Base-by-base conservation (phyloP, 2,797 vertebrate genomes). In the Clarias platycephalus region DNA sequence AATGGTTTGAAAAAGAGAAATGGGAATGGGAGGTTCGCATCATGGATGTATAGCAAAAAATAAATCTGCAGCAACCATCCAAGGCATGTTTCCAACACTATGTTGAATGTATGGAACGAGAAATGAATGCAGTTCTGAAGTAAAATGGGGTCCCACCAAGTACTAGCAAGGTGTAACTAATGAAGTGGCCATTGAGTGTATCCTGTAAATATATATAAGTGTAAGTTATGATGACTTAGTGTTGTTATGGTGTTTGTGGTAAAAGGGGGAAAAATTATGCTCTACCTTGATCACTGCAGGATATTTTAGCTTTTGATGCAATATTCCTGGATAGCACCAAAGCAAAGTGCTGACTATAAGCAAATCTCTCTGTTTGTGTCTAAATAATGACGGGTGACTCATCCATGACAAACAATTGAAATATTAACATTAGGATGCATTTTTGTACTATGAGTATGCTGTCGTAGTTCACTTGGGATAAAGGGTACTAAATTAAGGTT, bases 381-480 rank as follows among this genome's bases (percentile, higher is more conserved):
- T 77, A 77, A 77, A 60, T 60, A 31, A 60, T 31, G 31, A 37
- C 7, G 31, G 22, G 74, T 58, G 31, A 77, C 20, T 57, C 4
- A 77, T 31, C 75, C 9, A 77, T 31, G 55, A 60, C 75, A 77
- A 60, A 77, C 57, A 71, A 68, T 78, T 64, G 58, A 84, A 78
- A 85, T 82, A 82, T 24, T 28, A 58, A 67, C 31, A 67, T 57
- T 75, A 77, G 44, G 60, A 71, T 87, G 80, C 49, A n/a, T 34
- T 71, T 49, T 28, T 31, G 31, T 31, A 31, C 31, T 31, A n/a
- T n/a, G 44, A 57, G 44, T 34, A 24, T 55, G 37, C 71, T 55
- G 26, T 74, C 37, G 55, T 57, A 77, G 55, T 77, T 60, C 31
- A n/a, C 57, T 60, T 60, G 34, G 75, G 28, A 37, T 37, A 77